Percentiles rank a stretch among this genome's conserved stretches.
Conservation (phyloP, 1,140 invertebrate species). For the Drosophila tristis region DNA sequence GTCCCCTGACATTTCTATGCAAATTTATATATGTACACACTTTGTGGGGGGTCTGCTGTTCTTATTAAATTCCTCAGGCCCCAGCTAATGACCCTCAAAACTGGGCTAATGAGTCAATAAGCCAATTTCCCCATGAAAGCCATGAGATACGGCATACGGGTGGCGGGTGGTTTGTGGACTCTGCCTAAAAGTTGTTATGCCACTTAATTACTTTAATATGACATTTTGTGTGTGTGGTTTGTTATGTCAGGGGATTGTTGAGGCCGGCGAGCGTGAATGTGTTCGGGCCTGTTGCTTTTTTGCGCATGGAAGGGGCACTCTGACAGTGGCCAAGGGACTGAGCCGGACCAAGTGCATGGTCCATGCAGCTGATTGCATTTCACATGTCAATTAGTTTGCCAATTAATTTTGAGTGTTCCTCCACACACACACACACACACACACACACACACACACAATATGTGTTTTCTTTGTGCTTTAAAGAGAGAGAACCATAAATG, state of each 20-base stretch:
- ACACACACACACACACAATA: neutral
- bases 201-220: slow-evolving; percentile 81
- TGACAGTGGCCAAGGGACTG: slow-evolving; percentile 51
- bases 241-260: slow-evolving; percentile 32
- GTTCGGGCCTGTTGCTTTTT: slow-evolving; percentile 35
- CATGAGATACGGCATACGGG: slow-evolving; percentile 3
- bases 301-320: slow-evolving; percentile 34
- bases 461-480: too few species aligned
- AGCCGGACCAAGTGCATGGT: slow-evolving; percentile 23
- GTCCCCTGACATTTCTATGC: slow-evolving; percentile 53
- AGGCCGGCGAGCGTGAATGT: neutral
- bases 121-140: slow-evolving; percentile 54
- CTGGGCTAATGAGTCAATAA: slow-evolving; percentile 78
- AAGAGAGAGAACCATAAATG: slow-evolving; percentile 19
- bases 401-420: slow-evolving; percentile 2
- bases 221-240: slow-evolving; percentile 42
- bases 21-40: slow-evolving; percentile 54
- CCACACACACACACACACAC: neutral
- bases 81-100: slow-evolving; percentile 72
- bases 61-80: slow-evolving; percentile 68
- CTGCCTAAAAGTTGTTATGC: slow-evolving; percentile 51
- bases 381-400: slow-evolving; percentile 70
- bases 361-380: slow-evolving; percentile 55
- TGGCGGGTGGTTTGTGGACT: too few species aligned
- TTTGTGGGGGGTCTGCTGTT: slow-evolving; percentile 32